Evolutionary conservation across 2,888 invertebrate genomes (phyloP).

Genomic region (Apomyelois bistriatella): DNA sequence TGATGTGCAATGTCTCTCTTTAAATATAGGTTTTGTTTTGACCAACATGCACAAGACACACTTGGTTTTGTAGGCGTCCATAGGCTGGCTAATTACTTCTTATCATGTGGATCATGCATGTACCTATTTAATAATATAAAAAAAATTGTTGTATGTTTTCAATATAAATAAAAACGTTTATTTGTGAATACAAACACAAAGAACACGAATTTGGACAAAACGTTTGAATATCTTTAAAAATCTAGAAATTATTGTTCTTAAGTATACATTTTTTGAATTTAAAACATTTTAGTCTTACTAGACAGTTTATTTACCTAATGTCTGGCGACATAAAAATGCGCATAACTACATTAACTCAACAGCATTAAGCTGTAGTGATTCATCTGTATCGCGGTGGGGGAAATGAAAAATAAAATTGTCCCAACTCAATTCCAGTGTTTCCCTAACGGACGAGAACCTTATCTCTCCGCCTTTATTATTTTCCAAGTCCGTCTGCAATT

Average conservation of each 20-base stretch:
- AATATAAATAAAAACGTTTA: no score
- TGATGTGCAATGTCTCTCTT: no score
- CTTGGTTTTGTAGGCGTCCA: no score
- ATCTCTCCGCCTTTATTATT: constrained; percentile 69
- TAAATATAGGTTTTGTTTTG: no score
- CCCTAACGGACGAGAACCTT: constrained; percentile 65
- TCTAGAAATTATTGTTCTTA: neutral
- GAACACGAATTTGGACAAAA: no score
- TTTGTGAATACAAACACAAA: no score
- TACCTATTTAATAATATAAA: no score
- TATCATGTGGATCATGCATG: no score
- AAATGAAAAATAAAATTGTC: constrained; percentile 68
- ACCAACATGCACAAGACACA: no score
- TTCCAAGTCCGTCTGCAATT: constrained; percentile 69
- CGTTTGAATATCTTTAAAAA: neutral
- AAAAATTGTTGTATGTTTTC: no score
- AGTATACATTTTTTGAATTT: neutral
- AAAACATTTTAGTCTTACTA: neutral
- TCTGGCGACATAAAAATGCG: constrained; percentile 29
- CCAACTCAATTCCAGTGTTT: constrained; percentile 59
- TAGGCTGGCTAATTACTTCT: no score
- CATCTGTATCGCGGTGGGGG: constrained; percentile 50
- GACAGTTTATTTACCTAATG: constrained; percentile 9
- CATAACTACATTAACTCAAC: constrained; percentile 38
- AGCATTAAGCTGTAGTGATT: constrained; percentile 48